phyloP scores from a whole-genome alignment of 2,888 invertebrate species.

The Agrotis exclamationis region DNA sequence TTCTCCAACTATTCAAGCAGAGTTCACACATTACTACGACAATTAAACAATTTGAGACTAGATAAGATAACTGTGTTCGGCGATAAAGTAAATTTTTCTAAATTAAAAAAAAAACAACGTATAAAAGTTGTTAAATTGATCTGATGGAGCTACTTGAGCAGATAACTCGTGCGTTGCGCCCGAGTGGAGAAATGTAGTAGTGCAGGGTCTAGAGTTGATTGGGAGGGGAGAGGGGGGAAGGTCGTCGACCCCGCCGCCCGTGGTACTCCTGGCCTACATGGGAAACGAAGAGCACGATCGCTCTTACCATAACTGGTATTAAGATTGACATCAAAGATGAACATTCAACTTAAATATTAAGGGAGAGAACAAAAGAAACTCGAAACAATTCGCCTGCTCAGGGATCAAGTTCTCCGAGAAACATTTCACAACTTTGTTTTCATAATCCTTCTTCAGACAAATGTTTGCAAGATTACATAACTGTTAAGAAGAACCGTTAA shows the following conservation, averaged over 20 bases:
- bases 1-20: slow-evolving; percentile 73
- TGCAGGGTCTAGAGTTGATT: slow-evolving; percentile 78
- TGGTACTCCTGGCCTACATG: slow-evolving; percentile 89
- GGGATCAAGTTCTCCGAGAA: slow-evolving; percentile 55
- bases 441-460: slow-evolving; percentile 72
- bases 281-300: slow-evolving; percentile 63
- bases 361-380: slow-evolving; percentile 47
- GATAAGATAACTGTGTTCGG: slow-evolving; percentile 58
- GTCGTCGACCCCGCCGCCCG: slow-evolving; percentile 84
- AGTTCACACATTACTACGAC: slow-evolving; percentile 73
- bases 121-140: slow-evolving; percentile 72
- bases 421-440: slow-evolving; percentile 67
- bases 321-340: slow-evolving; percentile 62
- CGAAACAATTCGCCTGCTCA: slow-evolving; percentile 48
- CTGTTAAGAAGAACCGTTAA: slow-evolving; percentile 80
- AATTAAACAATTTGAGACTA: slow-evolving; percentile 69
- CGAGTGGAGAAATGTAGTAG: slow-evolving; percentile 83
- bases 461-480: slow-evolving; percentile 77
- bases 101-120: slow-evolving; percentile 67
- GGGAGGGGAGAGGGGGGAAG: slow-evolving; percentile 68
- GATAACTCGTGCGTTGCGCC: slow-evolving; percentile 76
- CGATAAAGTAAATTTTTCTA: slow-evolving; percentile 69
- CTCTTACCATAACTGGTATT: slow-evolving; percentile 71
- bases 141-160: slow-evolving; percentile 70
- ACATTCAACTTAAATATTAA: slow-evolving; percentile 43